These are phyloP conservation scores for Chrysogorgia sp. DNA, from an alignment of 92 coral and sea anemone species.

Conservation along the genomic window DNA sequence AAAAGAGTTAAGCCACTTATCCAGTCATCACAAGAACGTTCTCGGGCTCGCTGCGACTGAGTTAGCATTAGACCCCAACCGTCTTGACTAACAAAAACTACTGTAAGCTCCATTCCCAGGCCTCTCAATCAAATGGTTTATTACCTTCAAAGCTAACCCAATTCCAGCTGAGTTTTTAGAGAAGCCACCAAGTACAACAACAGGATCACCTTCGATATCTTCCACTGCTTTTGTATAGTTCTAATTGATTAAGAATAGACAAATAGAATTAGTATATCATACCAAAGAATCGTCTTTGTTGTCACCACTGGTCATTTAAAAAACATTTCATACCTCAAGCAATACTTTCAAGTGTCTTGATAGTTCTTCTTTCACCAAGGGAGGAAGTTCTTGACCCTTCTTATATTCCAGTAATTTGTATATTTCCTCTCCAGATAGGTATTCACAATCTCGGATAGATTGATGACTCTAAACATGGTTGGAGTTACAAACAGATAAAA, in stretches of 20 bases:
- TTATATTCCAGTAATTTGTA: slow-evolving; percentile 18
- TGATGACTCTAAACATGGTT: slow-evolving; percentile 21
- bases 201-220: slow-evolving; percentile 83
- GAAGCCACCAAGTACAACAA: slow-evolving; percentile 96
- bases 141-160: slow-evolving; percentile 88
- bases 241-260: slow-evolving; percentile 30
- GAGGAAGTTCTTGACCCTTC: slow-evolving; percentile 19
- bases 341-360: slow-evolving; percentile 15
- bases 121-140: neutral
- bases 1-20: too few species aligned
- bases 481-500: too few species aligned
- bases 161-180: slow-evolving; percentile 88
- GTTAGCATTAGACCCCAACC: too few species aligned
- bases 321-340: slow-evolving; percentile 27
- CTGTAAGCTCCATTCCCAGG: too few species aligned
- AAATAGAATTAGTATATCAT: neutral
- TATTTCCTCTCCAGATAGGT: slow-evolving; percentile 21
- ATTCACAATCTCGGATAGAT: slow-evolving; percentile 11
- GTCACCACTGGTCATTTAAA: too few species aligned
- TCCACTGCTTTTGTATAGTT: slow-evolving; percentile 83
- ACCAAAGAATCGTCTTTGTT: too few species aligned
- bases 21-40: too few species aligned
- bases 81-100: too few species aligned
- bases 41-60: too few species aligned
- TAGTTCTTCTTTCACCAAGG: slow-evolving; percentile 1